phyloP scores from a whole-genome alignment of 2,888 invertebrate species.

The Ditula angustiorana region DNA sequence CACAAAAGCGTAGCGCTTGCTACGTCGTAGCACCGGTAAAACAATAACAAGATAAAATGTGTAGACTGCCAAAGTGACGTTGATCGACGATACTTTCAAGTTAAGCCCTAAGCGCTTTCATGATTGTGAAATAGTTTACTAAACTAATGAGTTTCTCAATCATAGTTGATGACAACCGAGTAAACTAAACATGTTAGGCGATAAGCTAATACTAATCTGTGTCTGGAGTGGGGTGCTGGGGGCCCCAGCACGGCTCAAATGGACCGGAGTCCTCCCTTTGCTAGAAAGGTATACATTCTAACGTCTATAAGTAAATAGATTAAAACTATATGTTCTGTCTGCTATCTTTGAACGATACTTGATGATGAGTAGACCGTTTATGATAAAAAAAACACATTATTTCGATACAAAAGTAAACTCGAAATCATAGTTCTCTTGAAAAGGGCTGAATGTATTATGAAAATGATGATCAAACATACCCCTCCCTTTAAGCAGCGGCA shows the following conservation, averaged over 20 bases:
- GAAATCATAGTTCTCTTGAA: too few relatives aligned
- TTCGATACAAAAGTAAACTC: too few relatives aligned
- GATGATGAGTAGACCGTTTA: too few relatives aligned
- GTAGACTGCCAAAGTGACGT: constrained; percentile 29
- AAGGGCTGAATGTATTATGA: too few relatives aligned
- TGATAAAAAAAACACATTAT: too few relatives aligned
- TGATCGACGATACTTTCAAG: constrained; percentile 38
- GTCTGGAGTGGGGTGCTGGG: constrained; percentile 54
- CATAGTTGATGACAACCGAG: constrained; percentile 35
- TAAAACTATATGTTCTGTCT: neutral
- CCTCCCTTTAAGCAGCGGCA: too few relatives aligned
- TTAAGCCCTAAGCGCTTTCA: constrained; percentile 24
- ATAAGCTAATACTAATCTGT: constrained; percentile 61
- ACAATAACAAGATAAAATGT: constrained; percentile 33
- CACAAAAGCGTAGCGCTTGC: constrained; percentile 11
- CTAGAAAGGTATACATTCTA: constrained; percentile 9
- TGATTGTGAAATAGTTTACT: constrained; percentile 31
- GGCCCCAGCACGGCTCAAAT: constrained; percentile 56
- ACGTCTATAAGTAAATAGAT: neutral
- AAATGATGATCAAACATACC: too few relatives aligned
- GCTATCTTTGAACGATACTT: too few relatives aligned
- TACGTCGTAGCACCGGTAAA: constrained; percentile 23
- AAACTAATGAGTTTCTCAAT: constrained; percentile 40
- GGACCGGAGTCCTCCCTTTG: constrained; percentile 50
- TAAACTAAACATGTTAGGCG: constrained; percentile 45